phyloP scores from a whole-genome alignment of 2,797 vertebrate genomes.

The Anguilla megastoma region DNA sequence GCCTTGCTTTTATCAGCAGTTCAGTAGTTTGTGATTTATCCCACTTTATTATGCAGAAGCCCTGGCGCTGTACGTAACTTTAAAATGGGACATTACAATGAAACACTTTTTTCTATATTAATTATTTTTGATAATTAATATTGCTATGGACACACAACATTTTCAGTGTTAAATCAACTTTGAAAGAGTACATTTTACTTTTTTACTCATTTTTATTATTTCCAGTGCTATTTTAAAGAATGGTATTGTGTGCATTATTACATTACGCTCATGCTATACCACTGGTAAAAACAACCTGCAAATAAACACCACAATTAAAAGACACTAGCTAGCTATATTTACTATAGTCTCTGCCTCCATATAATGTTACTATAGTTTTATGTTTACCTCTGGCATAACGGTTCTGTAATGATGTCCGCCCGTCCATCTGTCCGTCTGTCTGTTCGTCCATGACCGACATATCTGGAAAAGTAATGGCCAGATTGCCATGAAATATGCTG shows the following conservation, averaged over 20 bases:
- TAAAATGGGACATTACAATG: not conserved
- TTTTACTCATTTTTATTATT: not conserved
- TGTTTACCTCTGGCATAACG: not conserved
- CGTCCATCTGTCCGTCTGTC: no score
- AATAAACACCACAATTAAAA: not conserved
- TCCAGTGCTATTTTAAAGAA: not conserved
- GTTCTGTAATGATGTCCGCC: no score
- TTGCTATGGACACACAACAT: no score
- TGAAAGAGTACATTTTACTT: no score
- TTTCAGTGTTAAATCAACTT: no score
- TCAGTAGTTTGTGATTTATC: constrained; percentile 44
- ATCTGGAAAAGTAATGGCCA: no score
- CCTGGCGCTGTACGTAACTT: not conserved
- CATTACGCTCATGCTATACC: not conserved
- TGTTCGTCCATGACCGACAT: no score
- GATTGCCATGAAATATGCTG: no score
- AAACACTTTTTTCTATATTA: not conserved
- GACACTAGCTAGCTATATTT: no score
- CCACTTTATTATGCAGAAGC: constrained; percentile 33
- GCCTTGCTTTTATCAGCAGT: not conserved
- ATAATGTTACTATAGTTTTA: not conserved
- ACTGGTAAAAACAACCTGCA: not conserved
- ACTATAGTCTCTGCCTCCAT: not conserved
- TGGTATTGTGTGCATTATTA: not conserved
- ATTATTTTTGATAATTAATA: not conserved